phyloP scores from a whole-genome alignment of 2,113 vertebrate species.

The Dasypus novemcinctus region DNA sequence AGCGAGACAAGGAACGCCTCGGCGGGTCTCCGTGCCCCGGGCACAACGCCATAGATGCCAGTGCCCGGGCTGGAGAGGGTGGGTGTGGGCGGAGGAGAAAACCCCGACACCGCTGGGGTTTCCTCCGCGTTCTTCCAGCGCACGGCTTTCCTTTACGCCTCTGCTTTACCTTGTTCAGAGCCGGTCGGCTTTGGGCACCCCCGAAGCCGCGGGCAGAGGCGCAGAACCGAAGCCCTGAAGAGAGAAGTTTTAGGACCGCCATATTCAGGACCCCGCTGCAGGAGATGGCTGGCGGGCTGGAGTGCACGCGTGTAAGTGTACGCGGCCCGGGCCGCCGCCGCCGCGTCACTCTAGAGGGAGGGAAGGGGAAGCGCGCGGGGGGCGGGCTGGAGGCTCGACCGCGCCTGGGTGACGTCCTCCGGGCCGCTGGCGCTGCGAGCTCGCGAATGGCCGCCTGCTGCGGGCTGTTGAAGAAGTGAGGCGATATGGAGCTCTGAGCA shows the following conservation, averaged over 20 bases:
- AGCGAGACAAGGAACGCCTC: not conserved
- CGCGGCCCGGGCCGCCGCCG: not conserved
- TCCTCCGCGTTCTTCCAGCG: not conserved
- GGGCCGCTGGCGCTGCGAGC: not conserved
- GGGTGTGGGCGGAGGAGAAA: not conserved
- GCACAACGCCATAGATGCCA: not conserved
- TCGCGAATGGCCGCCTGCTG: not conserved
- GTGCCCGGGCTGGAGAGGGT: not conserved
- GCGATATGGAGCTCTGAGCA: not conserved
- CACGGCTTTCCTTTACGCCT: not conserved
- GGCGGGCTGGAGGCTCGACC: slow-evolving; percentile 56
- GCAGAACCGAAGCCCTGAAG: not conserved
- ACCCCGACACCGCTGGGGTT: not conserved
- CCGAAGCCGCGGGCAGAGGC: not conserved
- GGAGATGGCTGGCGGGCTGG: not conserved
- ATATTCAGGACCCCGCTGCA: slow-evolving; percentile 66
- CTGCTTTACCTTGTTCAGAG: slow-evolving; percentile 72
- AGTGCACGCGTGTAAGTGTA: not conserved
- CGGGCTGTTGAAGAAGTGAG: not conserved
- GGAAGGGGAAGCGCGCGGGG: not conserved
- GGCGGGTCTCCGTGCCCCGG: not conserved
- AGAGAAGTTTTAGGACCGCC: slow-evolving; percentile 72
- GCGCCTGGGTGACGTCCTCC: slow-evolving; percentile 24
- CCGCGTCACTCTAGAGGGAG: not conserved
- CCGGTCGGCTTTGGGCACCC: not conserved